phyloP scores from a whole-genome alignment of 2,888 invertebrate genomes.

The Pomacea canaliculata region DNA sequence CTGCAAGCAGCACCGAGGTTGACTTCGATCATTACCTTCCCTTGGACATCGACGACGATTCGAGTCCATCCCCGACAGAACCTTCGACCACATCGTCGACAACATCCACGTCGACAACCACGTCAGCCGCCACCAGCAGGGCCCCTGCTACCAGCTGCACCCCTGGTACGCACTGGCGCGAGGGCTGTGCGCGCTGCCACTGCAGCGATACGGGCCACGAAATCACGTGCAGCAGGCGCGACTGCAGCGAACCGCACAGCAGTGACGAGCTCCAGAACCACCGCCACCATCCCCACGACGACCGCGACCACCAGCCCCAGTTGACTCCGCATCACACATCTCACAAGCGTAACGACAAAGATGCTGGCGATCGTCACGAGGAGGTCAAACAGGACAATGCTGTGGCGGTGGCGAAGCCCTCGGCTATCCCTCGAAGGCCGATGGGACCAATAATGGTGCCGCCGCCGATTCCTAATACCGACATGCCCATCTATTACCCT shows the following conservation, averaged over 20 bases:
- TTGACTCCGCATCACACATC: not conserved
- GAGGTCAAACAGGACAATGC: not conserved
- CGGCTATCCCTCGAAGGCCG: not conserved
- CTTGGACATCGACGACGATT: not conserved
- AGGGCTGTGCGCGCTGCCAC: conserved; percentile 24
- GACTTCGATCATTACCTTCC: not conserved
- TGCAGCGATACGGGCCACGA: conserved; percentile 19
- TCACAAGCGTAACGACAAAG: not conserved
- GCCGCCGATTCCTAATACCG: not conserved
- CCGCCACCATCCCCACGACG: not conserved
- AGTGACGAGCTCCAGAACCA: not conserved
- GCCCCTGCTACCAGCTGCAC: conserved; percentile 4
- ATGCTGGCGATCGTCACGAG: not conserved
- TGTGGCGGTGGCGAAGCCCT: not conserved
- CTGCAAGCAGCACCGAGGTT: not conserved
- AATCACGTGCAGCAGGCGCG: not conserved
- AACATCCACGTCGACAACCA: not conserved
- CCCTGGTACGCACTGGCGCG: conserved; percentile 22
- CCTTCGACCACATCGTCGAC: not conserved
- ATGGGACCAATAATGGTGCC: conserved; percentile 21
- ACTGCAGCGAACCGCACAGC: conserved; percentile 15
- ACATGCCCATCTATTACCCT: not conserved
- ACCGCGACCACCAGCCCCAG: conserved; percentile 8
- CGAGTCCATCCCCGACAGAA: not conserved
- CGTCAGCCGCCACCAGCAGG: not conserved